These are phyloP conservation scores for Palythoa heliodiscus DNA, from an alignment of 92 coral and sea anemone species.

Conservation along the genomic window DNA sequence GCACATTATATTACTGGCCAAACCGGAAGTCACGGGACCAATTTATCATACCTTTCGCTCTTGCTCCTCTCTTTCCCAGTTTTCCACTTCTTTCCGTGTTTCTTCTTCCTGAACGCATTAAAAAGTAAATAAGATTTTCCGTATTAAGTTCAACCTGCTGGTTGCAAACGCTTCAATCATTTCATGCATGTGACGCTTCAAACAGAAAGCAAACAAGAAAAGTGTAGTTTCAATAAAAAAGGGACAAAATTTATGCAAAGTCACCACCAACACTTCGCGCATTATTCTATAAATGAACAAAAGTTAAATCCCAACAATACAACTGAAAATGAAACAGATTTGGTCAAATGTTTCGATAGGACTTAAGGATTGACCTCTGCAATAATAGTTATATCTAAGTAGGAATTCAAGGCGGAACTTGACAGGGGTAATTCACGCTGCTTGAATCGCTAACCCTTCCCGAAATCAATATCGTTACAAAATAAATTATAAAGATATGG, in stretches of 20 bases:
- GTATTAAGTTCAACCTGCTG: background rate
- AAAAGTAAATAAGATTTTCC: slow-evolving; percentile 4
- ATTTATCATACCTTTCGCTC: slow-evolving; percentile 70
- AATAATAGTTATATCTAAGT: background rate
- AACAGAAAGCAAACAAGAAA: background rate
- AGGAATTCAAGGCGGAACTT: background rate
- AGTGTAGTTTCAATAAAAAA: background rate
- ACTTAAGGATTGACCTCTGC: background rate
- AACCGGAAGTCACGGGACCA: slow-evolving; percentile 24
- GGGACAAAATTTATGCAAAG: background rate
- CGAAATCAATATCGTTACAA: slow-evolving; percentile 1
- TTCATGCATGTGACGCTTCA: background rate
- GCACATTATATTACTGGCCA: background rate
- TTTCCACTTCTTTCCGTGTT: slow-evolving; percentile 72
- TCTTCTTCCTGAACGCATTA: slow-evolving; percentile 74
- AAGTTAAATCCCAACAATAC: background rate
- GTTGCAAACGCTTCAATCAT: background rate
- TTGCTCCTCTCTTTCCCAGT: slow-evolving; percentile 76
- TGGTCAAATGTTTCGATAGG: background rate
- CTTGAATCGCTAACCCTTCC: background rate
- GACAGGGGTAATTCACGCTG: slow-evolving; percentile 1
- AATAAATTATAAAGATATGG: background rate
- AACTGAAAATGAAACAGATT: background rate
- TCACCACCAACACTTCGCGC: background rate
- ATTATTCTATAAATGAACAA: background rate